Evolutionary conservation across 2,113 vertebrate species (phyloP).

Genomic region (Callionymus lyra): DNA sequence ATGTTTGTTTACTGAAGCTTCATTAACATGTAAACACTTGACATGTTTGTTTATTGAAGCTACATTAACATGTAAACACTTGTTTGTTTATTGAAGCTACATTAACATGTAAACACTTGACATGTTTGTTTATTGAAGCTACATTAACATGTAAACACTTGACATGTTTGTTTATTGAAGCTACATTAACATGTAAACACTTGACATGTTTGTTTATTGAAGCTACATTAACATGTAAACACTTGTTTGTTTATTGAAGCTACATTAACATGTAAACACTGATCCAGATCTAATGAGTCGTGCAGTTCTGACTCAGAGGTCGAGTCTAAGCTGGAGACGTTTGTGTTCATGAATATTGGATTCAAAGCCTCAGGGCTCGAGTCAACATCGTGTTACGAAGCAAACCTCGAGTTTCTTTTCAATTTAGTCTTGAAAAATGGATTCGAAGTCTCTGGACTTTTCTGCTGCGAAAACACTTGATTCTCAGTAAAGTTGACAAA

Average conservation of each 20-base stretch:
- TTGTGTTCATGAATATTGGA: conserved; percentile 68
- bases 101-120: conserved; percentile 2
- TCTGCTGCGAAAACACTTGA: no score
- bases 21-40: conserved; percentile 2
- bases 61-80: conserved; percentile 75
- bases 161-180: background rate
- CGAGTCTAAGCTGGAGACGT: conserved; percentile 45
- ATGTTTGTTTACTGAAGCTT: background rate
- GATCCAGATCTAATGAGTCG: conserved; percentile 49
- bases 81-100: background rate
- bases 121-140: conserved; percentile 6
- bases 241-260: conserved; percentile 3
- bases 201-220: conserved; percentile 9
- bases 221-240: no score
- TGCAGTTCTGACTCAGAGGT: no score
- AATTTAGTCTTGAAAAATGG: background rate
- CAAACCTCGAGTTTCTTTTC: conserved; percentile 4
- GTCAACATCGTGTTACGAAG: conserved; percentile 47
- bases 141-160: conserved; percentile 74
- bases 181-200: background rate
- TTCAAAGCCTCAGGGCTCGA: conserved; percentile 43
- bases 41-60: conserved; percentile 6
- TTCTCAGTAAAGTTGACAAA: no score
- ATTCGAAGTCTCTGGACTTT: no score
- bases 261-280: conserved; percentile 33